phyloP scores from a whole-genome alignment of 2,797 vertebrate species.

The Cottoperca gobio region DNA sequence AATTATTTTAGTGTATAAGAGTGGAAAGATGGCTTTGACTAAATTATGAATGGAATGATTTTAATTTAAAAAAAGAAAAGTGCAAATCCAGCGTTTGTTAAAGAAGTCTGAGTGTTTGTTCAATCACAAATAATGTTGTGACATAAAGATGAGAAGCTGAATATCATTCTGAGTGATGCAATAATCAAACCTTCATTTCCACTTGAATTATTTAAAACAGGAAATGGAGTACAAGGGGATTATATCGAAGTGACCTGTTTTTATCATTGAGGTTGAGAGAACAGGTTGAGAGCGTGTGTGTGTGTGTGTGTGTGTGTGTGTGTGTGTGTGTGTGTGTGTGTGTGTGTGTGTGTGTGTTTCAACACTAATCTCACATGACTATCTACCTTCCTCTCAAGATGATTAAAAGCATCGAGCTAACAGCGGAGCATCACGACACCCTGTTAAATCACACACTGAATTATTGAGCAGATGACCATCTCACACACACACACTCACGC shows the following conservation, averaged over 20 bases:
- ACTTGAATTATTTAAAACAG: neutral
- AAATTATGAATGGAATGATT: neutral
- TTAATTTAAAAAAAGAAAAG: neutral
- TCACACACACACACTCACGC: neutral
- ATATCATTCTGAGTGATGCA: neutral
- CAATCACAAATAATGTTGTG: too few relatives aligned
- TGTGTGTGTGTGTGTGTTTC: neutral
- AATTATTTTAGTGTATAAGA: too few relatives aligned
- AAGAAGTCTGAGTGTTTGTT: neutral
- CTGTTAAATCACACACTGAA: slow-evolving; percentile 58
- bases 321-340: slow-evolving; percentile 14
- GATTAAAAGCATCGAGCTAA: slow-evolving; percentile 69
- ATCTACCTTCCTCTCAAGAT: slow-evolving; percentile 67
- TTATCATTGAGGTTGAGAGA: neutral
- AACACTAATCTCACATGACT: slow-evolving; percentile 53
- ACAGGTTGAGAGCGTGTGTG: slow-evolving; percentile 2
- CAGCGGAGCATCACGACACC: slow-evolving; percentile 55
- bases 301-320: slow-evolving; percentile 13
- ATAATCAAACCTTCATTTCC: neutral
- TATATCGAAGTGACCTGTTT: slow-evolving; percentile 2
- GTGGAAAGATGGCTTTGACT: neutral
- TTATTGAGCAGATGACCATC: slow-evolving; percentile 52
- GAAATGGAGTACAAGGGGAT: neutral
- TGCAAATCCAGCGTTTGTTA: neutral
- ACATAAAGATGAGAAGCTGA: too few relatives aligned